Conservation (phyloP, 2,113 vertebrate species). For the Notarius quadriscutis region DNA sequence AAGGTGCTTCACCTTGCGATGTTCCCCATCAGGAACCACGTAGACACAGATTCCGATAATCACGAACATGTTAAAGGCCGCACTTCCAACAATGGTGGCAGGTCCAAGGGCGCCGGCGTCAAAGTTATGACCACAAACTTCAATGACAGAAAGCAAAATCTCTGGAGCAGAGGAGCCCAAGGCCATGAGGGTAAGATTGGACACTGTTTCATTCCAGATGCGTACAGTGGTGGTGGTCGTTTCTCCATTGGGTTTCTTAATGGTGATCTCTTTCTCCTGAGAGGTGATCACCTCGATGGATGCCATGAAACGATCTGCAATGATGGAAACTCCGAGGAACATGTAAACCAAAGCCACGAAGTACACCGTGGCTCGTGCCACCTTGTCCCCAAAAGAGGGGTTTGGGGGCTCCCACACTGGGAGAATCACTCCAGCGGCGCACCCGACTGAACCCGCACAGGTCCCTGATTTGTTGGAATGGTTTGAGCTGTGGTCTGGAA, state of each 20-base stretch:
- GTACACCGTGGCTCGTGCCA: constrained; percentile 94
- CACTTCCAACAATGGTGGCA: constrained; percentile 95
- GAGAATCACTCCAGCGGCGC: constrained; percentile 84
- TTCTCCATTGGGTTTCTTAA: constrained; percentile 96
- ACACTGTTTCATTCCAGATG: constrained; percentile 98
- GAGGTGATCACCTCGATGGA: constrained; percentile 99
- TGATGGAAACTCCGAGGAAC: constrained; percentile 97
- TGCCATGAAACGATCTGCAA: constrained; percentile 98
- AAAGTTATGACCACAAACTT: constrained; percentile 92
- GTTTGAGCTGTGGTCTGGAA: constrained; percentile 61
- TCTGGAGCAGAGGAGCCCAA: constrained; percentile 94
- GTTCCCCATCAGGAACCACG: constrained; percentile 94
- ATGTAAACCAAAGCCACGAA: constrained; percentile 98
- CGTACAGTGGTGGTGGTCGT: constrained; percentile 95
- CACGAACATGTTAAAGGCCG: constrained; percentile 98
- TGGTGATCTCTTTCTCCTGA: constrained; percentile 96
- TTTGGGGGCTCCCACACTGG: constrained; percentile 94
- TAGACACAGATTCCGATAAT: constrained; percentile 96
- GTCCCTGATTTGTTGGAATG: constrained; percentile 62
- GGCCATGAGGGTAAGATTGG: constrained; percentile 97
- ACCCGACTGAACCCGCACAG: constrained; percentile 81
- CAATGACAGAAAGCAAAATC: constrained; percentile 95
- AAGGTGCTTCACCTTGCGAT: constrained; percentile 93
- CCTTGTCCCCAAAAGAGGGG: constrained; percentile 95
- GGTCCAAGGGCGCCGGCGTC: constrained; percentile 87